Conservation (phyloP, 2,113 vertebrate genomes). For the Callospermophilus lateralis region DNA sequence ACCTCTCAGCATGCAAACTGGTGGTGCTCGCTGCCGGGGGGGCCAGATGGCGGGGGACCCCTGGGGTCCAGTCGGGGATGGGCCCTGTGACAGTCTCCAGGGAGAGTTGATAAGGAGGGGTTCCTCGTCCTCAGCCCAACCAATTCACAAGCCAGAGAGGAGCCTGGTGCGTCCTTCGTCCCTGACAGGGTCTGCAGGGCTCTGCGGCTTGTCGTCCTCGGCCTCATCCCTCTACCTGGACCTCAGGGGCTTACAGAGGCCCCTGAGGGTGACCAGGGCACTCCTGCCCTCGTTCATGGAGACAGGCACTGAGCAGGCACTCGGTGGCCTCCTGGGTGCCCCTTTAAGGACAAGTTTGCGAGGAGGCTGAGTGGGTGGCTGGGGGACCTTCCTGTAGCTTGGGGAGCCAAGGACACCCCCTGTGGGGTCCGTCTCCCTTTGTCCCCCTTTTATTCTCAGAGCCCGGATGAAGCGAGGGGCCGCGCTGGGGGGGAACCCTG, state of each 20-base stretch:
- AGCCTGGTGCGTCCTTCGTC: rapidly evolving
- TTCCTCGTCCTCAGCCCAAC: neutral
- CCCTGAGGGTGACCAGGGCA: rapidly evolving
- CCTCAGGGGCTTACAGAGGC: too few relatives aligned
- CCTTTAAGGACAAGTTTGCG: neutral
- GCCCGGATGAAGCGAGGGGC: rapidly evolving
- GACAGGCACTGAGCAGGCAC: rapidly evolving
- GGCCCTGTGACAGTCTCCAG: rapidly evolving
- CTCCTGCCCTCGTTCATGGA: too few relatives aligned
- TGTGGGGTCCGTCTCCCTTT: rapidly evolving
- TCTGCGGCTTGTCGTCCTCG: rapidly evolving
- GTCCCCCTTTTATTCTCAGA: neutral
- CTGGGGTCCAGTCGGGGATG: rapidly evolving
- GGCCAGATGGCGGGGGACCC: rapidly evolving
- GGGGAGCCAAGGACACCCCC: neutral
- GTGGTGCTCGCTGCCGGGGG: neutral
- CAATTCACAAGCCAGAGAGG: rapidly evolving
- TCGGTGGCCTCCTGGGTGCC: rapidly evolving
- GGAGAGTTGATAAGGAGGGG: neutral
- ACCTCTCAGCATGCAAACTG: neutral
- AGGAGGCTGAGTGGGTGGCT: neutral
- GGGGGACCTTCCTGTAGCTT: neutral
- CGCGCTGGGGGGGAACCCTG: rapidly evolving
- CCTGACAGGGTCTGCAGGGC: rapidly evolving
- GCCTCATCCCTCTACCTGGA: neutral